Evolutionary conservation across 2,797 vertebrate species (phyloP), one percentile per base, ranked within the genome.

Genomic region (Agapornis canus): DNA sequence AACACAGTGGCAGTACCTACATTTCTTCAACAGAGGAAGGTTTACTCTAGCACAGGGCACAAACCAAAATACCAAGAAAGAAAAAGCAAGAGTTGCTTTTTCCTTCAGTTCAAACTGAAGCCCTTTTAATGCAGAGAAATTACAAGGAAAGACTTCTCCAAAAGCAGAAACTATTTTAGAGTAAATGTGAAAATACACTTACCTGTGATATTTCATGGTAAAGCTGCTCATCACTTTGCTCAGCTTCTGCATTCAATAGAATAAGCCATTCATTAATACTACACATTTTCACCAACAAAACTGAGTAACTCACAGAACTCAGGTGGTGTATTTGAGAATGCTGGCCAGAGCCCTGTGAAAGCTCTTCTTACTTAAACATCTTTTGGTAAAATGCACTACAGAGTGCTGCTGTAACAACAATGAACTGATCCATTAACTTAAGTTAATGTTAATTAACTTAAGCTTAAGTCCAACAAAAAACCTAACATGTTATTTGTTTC

Each of bases 151-250:
- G 15, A 48, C 31, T 35, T 75, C 35, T 68, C 14, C 17, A 51
- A 27, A 68, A 65, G 51, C 35, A 71, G 42, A 68, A 81, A 37
- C 15, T 40, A 8, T 64, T 59, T 90, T 69, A 35, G 12, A 39
- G 39, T 48, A 63, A 90, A 93, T 45, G 39, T 18, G 76, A 70
- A 69, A 89, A 52, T 26, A 51, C 64, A 85, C 98, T 82, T 78
- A 99, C 99, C 98, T 99, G 99, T 78, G 99, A 99, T 97, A 99
- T 99, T 98, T 99, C 99, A 96, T 99, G 98, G 97, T 98, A 99
- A 75, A 99, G 98, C 78, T 99, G 99, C 89, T 99, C 99, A 42
- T 99, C 99, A 27, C 98, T 99, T 93, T 99, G 99, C 83, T 99
- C 99, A 73, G 99, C 98, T 97, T 99, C 99, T 99, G 94, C 47